A percentile compares a stretch with the other conserved stretches of the same genome.
phyloP scores from a whole-genome alignment of 1,140 invertebrate genomes.

The Hyles vespertilio region DNA sequence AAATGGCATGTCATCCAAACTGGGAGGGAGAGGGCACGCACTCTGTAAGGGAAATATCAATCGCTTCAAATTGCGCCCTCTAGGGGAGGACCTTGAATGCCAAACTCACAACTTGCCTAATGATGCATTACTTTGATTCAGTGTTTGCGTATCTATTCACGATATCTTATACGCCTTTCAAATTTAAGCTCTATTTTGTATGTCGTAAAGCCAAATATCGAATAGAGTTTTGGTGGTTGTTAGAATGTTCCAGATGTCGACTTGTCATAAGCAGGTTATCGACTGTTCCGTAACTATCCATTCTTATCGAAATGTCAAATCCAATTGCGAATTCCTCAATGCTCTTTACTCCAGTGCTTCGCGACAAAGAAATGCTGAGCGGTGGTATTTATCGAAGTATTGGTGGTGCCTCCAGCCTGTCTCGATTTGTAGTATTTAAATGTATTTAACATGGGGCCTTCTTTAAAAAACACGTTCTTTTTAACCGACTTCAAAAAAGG shows the following conservation, averaged over 20 bases:
- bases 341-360: constrained; percentile 3
- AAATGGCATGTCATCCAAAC: constrained; percentile 10
- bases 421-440: too few species aligned
- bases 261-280: constrained; percentile 45
- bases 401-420: too few species aligned
- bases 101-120: constrained; percentile 65
- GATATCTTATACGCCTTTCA: constrained; percentile 13
- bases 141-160: constrained; percentile 29
- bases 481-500: too few species aligned
- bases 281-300: constrained; percentile 40
- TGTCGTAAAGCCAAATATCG: constrained; percentile 10
- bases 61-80: constrained; percentile 47
- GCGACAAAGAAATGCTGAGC: constrained; percentile 1
- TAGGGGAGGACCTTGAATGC: constrained; percentile 52
- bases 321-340: constrained; percentile 24
- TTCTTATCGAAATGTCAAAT: constrained; percentile 49
- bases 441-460: too few species aligned
- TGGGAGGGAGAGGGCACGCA: constrained; percentile 2
- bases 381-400: too few species aligned
- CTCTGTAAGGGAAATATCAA: constrained; percentile 53
- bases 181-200: constrained; percentile 8
- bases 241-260: constrained; percentile 13
- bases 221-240: neutral
- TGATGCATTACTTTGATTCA: constrained; percentile 68
- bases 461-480: too few species aligned